A percentile compares a stretch with the other conserved stretches of the same genome.
These are phyloP conservation scores for Myotis yumanensis DNA, from an alignment of 2,113 vertebrate species.

Conservation along the genomic window DNA sequence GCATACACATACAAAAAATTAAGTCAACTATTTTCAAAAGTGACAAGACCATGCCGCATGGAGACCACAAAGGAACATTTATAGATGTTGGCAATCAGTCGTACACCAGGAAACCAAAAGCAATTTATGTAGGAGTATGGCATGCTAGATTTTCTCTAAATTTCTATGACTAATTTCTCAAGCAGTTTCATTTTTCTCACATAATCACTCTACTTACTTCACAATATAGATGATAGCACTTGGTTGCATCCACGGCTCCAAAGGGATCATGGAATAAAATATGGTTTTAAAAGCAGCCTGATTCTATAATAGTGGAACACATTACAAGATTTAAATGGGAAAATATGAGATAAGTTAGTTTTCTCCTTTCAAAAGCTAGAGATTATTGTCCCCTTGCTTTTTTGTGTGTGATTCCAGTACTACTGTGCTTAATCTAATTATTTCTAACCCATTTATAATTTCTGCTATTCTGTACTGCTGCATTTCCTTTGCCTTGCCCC, in stretches of 20 bases:
- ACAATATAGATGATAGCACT: not conserved
- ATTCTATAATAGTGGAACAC: not conserved
- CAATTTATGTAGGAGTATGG: conserved; percentile 44
- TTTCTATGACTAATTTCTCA: conserved; percentile 52
- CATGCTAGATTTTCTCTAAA: conserved; percentile 32
- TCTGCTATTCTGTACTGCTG: not conserved
- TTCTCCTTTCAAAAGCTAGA: conserved; percentile 7
- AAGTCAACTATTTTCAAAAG: conserved; percentile 48
- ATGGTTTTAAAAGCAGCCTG: not conserved
- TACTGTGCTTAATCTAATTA: not conserved
- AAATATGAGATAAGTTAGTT: not conserved
- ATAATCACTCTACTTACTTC: conserved; percentile 46
- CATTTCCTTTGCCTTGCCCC: not conserved
- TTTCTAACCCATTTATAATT: not conserved
- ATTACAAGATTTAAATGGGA: not conserved
- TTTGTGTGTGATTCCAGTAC: not conserved
- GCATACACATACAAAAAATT: not conserved
- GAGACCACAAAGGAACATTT: conserved; percentile 45
- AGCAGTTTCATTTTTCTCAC: conserved; percentile 35
- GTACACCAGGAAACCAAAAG: conserved; percentile 57
- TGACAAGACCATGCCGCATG: conserved; percentile 1
- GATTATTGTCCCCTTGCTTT: not conserved
- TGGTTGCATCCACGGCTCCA: not conserved
- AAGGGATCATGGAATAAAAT: not conserved
- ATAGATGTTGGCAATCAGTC: conserved; percentile 58